Percentiles rank a stretch among this genome's conserved stretches.
These are phyloP conservation scores for Cebidichthys violaceus DNA, from an alignment of 2,113 vertebrate genomes.

Conservation along the genomic window DNA sequence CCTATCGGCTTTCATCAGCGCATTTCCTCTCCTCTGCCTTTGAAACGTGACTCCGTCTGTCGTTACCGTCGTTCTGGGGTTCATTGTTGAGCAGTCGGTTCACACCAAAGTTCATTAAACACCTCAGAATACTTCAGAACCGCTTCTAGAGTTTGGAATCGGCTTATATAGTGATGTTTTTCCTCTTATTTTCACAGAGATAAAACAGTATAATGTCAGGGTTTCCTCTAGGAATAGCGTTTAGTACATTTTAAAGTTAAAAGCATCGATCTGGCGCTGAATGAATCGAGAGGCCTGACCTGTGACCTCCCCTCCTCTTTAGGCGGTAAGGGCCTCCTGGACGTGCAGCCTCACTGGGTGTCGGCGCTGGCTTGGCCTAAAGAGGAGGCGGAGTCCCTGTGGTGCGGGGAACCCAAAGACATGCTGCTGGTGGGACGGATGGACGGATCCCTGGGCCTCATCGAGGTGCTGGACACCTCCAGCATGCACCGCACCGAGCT, in stretches of 20 bases:
- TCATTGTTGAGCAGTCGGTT: not conserved
- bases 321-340: slow-evolving; percentile 94
- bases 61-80: not conserved
- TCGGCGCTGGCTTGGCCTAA: slow-evolving; percentile 94
- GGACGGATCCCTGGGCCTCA: slow-evolving; percentile 94
- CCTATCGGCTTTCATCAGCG: not conserved
- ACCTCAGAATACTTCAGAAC: not conserved
- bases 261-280: too few relatives aligned
- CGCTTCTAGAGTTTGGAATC: too few relatives aligned
- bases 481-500: slow-evolving; percentile 91
- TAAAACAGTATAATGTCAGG: too few relatives aligned
- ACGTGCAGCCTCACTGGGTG: slow-evolving; percentile 96
- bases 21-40: not conserved
- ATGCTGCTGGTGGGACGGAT: slow-evolving; percentile 94
- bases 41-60: not conserved
- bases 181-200: too few relatives aligned
- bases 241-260: too few relatives aligned
- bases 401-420: slow-evolving; percentile 91
- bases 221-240: too few relatives aligned
- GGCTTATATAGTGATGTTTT: too few relatives aligned
- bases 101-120: not conserved
- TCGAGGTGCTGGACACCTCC: slow-evolving; percentile 91
- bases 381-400: slow-evolving; percentile 85
- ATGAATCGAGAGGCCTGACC: too few relatives aligned
- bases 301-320: not conserved